Evolutionary conservation across 2,888 invertebrate species (phyloP), one percentile per base, ranked within the genome.

Genomic region (Stegophylla sp.): DNA sequence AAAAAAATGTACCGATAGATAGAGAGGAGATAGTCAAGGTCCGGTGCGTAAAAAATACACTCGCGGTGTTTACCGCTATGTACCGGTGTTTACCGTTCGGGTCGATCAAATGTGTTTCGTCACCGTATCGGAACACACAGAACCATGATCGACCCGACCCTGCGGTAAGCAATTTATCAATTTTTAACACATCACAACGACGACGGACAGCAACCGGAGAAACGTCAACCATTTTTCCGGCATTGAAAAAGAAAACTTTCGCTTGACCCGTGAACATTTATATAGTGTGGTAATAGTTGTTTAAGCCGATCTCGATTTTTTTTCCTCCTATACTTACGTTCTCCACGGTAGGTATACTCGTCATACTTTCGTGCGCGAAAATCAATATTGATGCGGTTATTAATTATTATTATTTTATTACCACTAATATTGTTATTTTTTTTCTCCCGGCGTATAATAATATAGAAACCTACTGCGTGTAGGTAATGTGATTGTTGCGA

Each of bases 31-130:
- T 69, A 41, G 79, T 79, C 61, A 79, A 79, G 79, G 79, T 69
- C 61, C 69, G 69, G 48, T 61, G 79, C 69, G 48, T 71, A 59
- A 79, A 79, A 71, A 69, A 64, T 56, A 76, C 67, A 45, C 43
- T 53, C 51, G 23, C 23, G 17, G 43, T 56, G 67, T 75, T 75
- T 64, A 77, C 59, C 59, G 56, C 59, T 77, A 77, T 59, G 76
- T 77, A 45, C 76, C 66, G 76, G 66, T 77, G 76, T 77, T 67
- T 77, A 69, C 69, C 79, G 79, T 79, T 79, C 48, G 79, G 69
- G 79, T 79, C 69, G 56, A 79, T 79, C 79, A 69, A 79, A 79
- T 69, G 61, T 61, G 69, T 79, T 79, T 71, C 45, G 61, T 67
- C 67, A 69, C 43, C 56, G 59, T 10, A 59, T 56, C 59, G 69